phyloP scores from a whole-genome alignment of 2,113 vertebrate species.

The Malurus elegans region DNA sequence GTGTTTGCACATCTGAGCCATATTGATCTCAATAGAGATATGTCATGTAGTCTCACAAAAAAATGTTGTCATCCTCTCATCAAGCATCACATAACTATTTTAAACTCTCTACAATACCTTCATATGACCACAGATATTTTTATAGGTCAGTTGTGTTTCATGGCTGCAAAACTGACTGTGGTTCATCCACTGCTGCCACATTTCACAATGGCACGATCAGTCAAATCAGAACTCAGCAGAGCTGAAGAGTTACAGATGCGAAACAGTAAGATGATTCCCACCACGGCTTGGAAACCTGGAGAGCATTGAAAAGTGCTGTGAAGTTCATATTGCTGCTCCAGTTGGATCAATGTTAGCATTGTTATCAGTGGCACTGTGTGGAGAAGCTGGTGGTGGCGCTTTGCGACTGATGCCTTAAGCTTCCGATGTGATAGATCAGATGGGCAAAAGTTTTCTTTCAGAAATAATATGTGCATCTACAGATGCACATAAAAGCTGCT shows the following conservation, averaged over 20 bases:
- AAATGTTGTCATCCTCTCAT: not conserved
- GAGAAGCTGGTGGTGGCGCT: not conserved
- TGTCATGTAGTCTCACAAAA: slow-evolving; percentile 6
- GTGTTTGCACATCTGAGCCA: not conserved
- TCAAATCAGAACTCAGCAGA: not conserved
- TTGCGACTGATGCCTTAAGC: not conserved
- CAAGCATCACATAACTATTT: not conserved
- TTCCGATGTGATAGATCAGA: not conserved
- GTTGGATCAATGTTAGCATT: not conserved
- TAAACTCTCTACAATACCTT: not conserved
- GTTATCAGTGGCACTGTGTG: not conserved
- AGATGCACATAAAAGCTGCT: not conserved
- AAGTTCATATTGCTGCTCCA: not conserved
- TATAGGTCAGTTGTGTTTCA: slow-evolving; percentile 26
- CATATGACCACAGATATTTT: not conserved
- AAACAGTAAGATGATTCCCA: not conserved
- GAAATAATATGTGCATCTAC: not conserved
- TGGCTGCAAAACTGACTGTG: not conserved
- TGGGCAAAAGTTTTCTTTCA: not conserved
- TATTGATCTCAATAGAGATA: not conserved
- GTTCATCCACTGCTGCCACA: not conserved
- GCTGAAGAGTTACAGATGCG: not conserved
- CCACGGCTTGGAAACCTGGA: not conserved
- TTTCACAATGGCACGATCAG: not conserved
- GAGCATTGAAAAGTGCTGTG: not conserved